These are phyloP conservation scores for Protophormia terraenovae DNA, from an alignment of 2,888 invertebrate genomes.

Conservation along the genomic window DNA sequence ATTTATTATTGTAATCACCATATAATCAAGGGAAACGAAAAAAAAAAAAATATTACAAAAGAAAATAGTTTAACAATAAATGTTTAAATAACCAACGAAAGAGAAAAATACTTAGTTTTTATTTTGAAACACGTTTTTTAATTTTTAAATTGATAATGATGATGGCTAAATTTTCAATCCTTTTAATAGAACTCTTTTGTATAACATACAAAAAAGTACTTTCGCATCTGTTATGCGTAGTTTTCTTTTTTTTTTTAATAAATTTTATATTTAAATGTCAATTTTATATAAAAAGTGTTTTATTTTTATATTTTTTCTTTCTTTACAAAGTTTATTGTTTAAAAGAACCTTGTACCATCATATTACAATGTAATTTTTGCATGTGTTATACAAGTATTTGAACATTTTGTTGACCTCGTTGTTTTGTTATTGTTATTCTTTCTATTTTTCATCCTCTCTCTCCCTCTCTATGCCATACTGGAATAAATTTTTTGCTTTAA, in stretches of 20 bases:
- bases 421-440: background rate
- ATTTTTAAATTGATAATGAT: slow-evolving; percentile 11
- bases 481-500: too few species aligned
- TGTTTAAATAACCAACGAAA: too few species aligned
- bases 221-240: background rate
- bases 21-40: background rate
- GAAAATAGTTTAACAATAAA: background rate
- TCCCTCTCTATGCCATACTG: background rate
- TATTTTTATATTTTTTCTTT: background rate
- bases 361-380: slow-evolving; percentile 5
- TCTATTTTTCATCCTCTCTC: background rate
- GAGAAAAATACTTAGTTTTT: background rate
- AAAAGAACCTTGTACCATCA: slow-evolving; percentile 18
- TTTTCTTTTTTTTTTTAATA: background rate
- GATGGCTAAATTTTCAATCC: background rate
- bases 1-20: background rate
- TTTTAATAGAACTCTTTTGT: background rate
- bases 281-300: background rate
- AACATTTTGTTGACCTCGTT: slow-evolving; percentile 46
- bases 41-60: background rate
- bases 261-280: background rate
- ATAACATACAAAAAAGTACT: background rate
- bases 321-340: background rate
- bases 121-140: background rate
- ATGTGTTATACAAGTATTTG: background rate